Evolutionary conservation across 2,888 invertebrate species (phyloP).

Genomic region (Lithophane socia): DNA sequence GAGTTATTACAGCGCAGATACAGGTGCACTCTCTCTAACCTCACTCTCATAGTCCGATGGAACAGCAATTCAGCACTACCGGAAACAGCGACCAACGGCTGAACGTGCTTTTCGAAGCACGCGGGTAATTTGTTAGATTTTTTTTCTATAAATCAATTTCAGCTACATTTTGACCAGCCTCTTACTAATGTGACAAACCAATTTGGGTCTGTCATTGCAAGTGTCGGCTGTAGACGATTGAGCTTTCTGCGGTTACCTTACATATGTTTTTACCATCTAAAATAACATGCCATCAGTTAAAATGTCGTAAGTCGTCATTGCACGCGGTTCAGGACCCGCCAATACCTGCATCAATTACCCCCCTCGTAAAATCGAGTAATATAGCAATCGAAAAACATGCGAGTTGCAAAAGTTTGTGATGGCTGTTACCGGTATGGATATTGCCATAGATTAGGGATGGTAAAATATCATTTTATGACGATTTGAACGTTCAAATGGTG

Average conservation of each 20-base stretch:
- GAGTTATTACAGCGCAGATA: too few relatives aligned
- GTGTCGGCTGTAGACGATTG: neutral
- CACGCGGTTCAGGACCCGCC: conserved; percentile 9
- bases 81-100: too few relatives aligned
- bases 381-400: conserved; percentile 47
- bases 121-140: neutral
- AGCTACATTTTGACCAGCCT: neutral
- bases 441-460: conserved; percentile 31
- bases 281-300: conserved; percentile 45
- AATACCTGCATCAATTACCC: conserved; percentile 46
- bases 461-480: conserved; percentile 16
- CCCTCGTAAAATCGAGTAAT: conserved; percentile 53
- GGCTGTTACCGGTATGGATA: conserved; percentile 17
- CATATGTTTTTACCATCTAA: conserved; percentile 21
- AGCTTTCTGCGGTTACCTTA: conserved; percentile 1
- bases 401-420: conserved; percentile 48
- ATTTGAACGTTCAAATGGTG: neutral
- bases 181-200: neutral
- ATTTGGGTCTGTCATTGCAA: neutral
- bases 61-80: too few relatives aligned
- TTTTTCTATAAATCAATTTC: neutral
- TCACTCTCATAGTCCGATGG: too few relatives aligned
- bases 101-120: too few relatives aligned
- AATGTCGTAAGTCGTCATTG: conserved; percentile 38
- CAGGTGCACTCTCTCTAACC: too few relatives aligned